A percentile compares a stretch with the other conserved stretches of the same genome.
These are phyloP conservation scores for Istiophorus platypterus DNA, from an alignment of 2,113 vertebrate genomes.

Conservation along the genomic window DNA sequence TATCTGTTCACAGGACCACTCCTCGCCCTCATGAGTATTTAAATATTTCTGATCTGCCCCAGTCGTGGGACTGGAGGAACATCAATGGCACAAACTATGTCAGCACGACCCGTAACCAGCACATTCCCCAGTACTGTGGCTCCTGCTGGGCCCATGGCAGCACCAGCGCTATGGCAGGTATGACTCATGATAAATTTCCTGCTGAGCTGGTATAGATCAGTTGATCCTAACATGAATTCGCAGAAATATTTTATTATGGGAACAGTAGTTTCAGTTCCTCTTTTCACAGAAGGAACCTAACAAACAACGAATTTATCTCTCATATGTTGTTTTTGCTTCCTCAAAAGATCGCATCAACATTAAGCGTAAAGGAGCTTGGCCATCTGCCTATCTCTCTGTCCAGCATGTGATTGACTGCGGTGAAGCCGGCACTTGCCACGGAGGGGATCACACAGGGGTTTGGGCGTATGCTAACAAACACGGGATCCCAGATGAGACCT, in stretches of 20 bases:
- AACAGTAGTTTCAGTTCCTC: neutral
- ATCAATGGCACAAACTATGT: conserved; percentile 89
- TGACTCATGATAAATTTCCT: fast-evolving
- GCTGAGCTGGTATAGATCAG: neutral
- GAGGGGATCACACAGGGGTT: conserved; percentile 90
- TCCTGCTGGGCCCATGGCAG: conserved; percentile 98
- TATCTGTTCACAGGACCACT: conserved; percentile 62
- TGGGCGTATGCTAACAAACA: conserved; percentile 91
- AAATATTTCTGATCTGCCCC: conserved; percentile 82
- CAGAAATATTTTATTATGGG: neutral
- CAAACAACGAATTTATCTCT: neutral
- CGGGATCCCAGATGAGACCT: conserved; percentile 97
- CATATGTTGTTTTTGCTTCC: neutral
- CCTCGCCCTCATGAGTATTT: conserved; percentile 90
- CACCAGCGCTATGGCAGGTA: conserved; percentile 96
- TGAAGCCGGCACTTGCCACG: conserved; percentile 88
- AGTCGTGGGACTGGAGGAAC: conserved; percentile 94
- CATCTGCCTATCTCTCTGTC: conserved; percentile 93
- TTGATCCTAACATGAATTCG: neutral
- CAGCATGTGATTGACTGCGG: conserved; percentile 95
- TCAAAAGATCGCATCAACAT: conserved; percentile 95
- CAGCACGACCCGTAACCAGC: conserved; percentile 95
- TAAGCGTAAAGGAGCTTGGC: conserved; percentile 93
- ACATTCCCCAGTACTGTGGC: conserved; percentile 98
- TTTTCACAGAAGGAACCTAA: neutral